These are phyloP conservation scores for Bufo gargarizans DNA, from an alignment of 2,113 vertebrate genomes.

Conservation along the genomic window DNA sequence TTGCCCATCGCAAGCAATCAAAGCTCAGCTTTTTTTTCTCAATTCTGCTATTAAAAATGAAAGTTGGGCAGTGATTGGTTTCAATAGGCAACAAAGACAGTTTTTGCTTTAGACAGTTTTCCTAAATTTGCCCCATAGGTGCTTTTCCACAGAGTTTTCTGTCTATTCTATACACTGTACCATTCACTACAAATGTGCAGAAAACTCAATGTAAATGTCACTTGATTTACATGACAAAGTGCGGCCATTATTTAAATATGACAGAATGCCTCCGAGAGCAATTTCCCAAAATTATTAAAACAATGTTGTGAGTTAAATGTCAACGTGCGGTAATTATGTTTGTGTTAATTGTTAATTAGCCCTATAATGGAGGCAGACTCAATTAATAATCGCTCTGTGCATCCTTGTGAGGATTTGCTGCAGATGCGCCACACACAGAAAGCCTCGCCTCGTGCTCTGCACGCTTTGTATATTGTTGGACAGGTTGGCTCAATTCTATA, in stretches of 20 bases:
- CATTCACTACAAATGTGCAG: slow-evolving; percentile 59
- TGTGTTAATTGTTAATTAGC: slow-evolving; percentile 99
- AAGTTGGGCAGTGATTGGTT: no score
- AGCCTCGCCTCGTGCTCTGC: background rate
- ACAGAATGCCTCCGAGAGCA: slow-evolving; percentile 87
- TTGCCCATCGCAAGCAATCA: no score
- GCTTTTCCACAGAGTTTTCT: background rate
- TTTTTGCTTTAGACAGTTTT: no score
- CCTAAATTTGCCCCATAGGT: no score
- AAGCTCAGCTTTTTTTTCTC: no score
- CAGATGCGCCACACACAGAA: slow-evolving; percentile 20
- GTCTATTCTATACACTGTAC: background rate
- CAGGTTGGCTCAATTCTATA: background rate
- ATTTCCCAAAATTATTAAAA: slow-evolving; percentile 98
- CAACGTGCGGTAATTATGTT: slow-evolving; percentile 96
- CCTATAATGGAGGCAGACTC: slow-evolving; percentile 90
- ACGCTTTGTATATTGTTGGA: slow-evolving; percentile 20
- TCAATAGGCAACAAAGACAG: no score
- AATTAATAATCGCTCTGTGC: slow-evolving; percentile 91
- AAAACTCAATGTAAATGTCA: slow-evolving; percentile 77
- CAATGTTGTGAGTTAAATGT: slow-evolving; percentile 95
- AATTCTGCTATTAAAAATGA: no score
- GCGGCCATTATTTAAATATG: slow-evolving; percentile 81
- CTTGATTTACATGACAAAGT: slow-evolving; percentile 91
- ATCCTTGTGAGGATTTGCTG: slow-evolving; percentile 61